A percentile compares a stretch with the other conserved stretches of the same genome.
These are phyloP conservation scores for Notodonta ziczac DNA, from an alignment of 2,888 invertebrate genomes.

Conservation along the genomic window DNA sequence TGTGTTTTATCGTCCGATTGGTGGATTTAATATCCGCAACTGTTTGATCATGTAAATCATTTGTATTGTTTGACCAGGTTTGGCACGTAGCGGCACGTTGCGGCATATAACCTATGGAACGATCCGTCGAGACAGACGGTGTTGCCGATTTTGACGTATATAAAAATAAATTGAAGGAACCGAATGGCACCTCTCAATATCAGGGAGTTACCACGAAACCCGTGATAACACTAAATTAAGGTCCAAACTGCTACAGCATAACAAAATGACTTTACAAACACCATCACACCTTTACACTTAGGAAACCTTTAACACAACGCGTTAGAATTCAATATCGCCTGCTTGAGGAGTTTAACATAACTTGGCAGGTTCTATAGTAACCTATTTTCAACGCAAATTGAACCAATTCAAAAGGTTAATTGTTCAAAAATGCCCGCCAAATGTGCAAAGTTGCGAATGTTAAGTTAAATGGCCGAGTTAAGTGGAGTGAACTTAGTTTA, in stretches of 20 bases:
- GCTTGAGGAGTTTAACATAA: slow-evolving; percentile 5
- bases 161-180: not conserved
- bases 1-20: not conserved
- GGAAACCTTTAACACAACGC: slow-evolving; percentile 16
- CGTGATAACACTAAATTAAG: slow-evolving; percentile 36
- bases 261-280: slow-evolving; percentile 30
- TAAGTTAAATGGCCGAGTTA: slow-evolving; percentile 40
- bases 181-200: not conserved
- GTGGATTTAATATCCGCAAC: not conserved
- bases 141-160: too few relatives aligned
- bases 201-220: slow-evolving; percentile 23
- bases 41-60: not conserved
- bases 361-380: slow-evolving; percentile 21
- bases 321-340: slow-evolving; percentile 17
- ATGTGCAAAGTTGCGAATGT: slow-evolving; percentile 53
- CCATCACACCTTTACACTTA: slow-evolving; percentile 14
- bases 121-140: too few relatives aligned
- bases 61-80: not conserved
- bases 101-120: too few relatives aligned
- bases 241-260: slow-evolving; percentile 26
- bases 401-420: slow-evolving; percentile 57
- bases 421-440: slow-evolving; percentile 57
- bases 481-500: slow-evolving; percentile 27
- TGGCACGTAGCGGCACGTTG: too few relatives aligned
- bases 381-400: slow-evolving; percentile 35